A percentile compares a stretch with the other conserved stretches of the same genome.
phyloP scores from a whole-genome alignment of 2,113 vertebrate genomes.

The Toxostoma redivivum region DNA sequence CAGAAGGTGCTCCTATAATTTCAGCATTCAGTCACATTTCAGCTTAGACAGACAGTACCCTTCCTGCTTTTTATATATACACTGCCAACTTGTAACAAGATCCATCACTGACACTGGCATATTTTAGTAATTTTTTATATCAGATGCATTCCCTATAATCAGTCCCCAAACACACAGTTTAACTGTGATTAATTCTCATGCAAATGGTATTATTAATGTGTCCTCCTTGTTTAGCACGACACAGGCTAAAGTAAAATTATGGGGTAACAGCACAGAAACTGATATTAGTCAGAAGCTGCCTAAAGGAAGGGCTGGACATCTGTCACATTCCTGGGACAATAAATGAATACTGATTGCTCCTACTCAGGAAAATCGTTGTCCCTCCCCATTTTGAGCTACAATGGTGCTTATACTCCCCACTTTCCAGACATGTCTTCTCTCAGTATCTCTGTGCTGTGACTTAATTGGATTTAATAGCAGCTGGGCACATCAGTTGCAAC shows the following conservation, averaged over 20 bases:
- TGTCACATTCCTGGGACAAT: background rate
- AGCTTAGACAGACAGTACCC: background rate
- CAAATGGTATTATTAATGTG: background rate
- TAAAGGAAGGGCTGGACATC: conserved; percentile 6
- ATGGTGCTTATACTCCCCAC: background rate
- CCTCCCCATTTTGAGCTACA: background rate
- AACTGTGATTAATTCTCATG: background rate
- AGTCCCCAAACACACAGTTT: background rate
- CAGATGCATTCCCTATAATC: conserved; percentile 16
- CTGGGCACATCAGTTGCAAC: background rate
- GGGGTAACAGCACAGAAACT: conserved; percentile 34
- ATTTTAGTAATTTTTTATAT: background rate
- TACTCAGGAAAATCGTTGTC: background rate
- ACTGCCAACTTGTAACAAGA: background rate
- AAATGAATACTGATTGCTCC: background rate
- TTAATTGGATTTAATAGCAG: background rate
- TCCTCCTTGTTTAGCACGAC: background rate
- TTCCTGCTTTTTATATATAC: background rate
- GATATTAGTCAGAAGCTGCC: conserved; percentile 26
- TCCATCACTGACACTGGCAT: background rate
- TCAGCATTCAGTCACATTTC: background rate
- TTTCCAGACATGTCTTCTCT: background rate
- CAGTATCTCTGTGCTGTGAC: background rate
- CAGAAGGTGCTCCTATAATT: background rate
- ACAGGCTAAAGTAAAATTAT: conserved; percentile 15